Evolutionary conservation across 2,797 vertebrate species (phyloP).

Genomic region (Intellagama lesueurii): DNA sequence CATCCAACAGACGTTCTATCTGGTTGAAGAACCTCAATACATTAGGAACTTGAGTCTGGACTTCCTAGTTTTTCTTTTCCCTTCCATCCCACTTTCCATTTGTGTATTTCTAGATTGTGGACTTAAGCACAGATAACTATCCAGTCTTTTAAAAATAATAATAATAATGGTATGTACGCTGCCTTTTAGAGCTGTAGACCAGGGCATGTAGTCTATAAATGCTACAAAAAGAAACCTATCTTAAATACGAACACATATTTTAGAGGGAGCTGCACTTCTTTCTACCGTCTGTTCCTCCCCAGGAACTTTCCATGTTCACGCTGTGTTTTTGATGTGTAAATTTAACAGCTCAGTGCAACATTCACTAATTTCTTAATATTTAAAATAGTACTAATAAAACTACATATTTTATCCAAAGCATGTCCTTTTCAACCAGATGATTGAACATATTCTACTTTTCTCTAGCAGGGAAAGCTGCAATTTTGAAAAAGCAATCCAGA

Average conservation of each 20-base stretch:
- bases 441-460: background rate
- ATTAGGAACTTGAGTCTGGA: background rate
- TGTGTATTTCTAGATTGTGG: too few species aligned
- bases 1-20: background rate
- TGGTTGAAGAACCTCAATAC: background rate
- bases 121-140: too few species aligned
- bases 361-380: background rate
- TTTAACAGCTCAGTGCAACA: background rate
- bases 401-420: background rate
- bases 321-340: background rate
- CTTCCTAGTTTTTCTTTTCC: too few species aligned
- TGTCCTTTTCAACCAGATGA: background rate
- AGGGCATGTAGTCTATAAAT: too few species aligned
- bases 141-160: too few species aligned
- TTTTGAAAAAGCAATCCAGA: background rate
- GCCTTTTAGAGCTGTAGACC: too few species aligned
- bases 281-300: background rate
- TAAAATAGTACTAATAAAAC: background rate
- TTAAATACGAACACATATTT: background rate
- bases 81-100: too few species aligned
- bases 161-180: too few species aligned
- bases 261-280: background rate
- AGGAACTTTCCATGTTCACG: background rate
- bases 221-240: background rate
- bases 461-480: background rate